phyloP scores from a whole-genome alignment of 1,140 invertebrate genomes.

The Brachionus manjavacas region DNA sequence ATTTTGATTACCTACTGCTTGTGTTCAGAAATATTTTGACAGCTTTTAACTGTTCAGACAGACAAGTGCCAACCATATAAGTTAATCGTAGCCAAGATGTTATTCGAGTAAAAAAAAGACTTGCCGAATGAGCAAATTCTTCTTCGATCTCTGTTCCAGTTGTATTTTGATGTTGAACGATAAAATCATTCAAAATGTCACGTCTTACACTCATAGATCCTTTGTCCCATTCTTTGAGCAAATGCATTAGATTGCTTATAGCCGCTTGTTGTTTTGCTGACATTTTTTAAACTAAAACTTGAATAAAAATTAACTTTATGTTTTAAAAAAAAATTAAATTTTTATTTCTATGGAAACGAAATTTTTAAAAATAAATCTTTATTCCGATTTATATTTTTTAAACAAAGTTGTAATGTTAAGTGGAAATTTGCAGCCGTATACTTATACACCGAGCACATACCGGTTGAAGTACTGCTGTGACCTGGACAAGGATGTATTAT shows the following conservation, averaged over 20 bases:
- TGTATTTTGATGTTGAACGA: slow-evolving; percentile 55
- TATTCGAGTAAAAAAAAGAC: slow-evolving; percentile 56
- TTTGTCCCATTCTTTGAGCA: slow-evolving; percentile 57
- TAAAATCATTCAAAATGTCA: slow-evolving; percentile 54
- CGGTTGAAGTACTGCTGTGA: slow-evolving; percentile 72
- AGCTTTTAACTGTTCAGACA: slow-evolving; percentile 53
- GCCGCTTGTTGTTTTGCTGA: slow-evolving; percentile 55
- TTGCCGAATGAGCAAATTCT: slow-evolving; percentile 57
- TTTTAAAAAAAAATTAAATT: background rate
- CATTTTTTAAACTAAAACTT: slow-evolving; percentile 47
- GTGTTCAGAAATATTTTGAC: slow-evolving; percentile 55
- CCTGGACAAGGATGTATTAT: slow-evolving; percentile 86
- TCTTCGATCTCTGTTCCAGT: slow-evolving; percentile 56
- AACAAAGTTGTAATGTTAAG: background rate
- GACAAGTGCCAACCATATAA: slow-evolving; percentile 55
- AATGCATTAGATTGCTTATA: slow-evolving; percentile 51
- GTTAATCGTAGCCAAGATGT: slow-evolving; percentile 54
- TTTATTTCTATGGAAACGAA: background rate
- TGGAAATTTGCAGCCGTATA: background rate
- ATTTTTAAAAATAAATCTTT: background rate
- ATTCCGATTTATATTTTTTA: background rate
- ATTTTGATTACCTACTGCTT: slow-evolving; percentile 54
- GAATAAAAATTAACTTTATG: background rate
- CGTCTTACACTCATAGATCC: slow-evolving; percentile 50
- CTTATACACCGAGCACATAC: background rate